These are phyloP conservation scores for Globodera ellingtonae DNA, from an alignment of 1,140 invertebrate genomes.

Conservation along the genomic window DNA sequence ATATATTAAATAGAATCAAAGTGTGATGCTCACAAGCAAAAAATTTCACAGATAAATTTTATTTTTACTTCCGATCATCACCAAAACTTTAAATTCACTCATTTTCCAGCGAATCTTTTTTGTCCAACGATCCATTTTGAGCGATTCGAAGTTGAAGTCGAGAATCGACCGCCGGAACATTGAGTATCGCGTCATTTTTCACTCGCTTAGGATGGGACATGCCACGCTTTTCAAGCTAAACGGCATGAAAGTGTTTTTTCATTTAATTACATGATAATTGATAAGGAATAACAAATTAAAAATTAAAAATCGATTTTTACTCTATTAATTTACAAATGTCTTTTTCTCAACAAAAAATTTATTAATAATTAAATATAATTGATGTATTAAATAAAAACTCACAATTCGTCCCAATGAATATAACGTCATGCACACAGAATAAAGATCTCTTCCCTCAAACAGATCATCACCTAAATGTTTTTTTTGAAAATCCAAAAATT, in stretches of 20 bases:
- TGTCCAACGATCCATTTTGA: slow-evolving; percentile 2
- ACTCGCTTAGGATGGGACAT: slow-evolving; percentile 25
- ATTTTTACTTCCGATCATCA: too few species aligned
- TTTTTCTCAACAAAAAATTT: neutral
- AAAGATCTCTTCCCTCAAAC: slow-evolving; percentile 90
- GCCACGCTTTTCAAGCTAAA: slow-evolving; percentile 25
- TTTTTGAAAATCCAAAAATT: neutral
- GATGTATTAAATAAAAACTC: neutral
- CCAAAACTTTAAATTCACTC: neutral
- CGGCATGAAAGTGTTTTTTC: too few species aligned
- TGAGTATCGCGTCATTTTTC: slow-evolving; percentile 14
- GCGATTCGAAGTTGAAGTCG: neutral
- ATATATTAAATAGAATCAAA: too few species aligned
- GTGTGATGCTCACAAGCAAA: too few species aligned
- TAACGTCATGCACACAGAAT: slow-evolving; percentile 88
- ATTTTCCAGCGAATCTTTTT: neutral
- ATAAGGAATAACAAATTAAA: too few species aligned
- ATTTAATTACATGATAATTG: too few species aligned
- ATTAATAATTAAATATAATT: neutral
- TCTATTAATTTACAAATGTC: neutral
- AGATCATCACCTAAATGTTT: slow-evolving; percentile 72
- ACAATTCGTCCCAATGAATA: slow-evolving; percentile 86
- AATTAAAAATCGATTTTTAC: neutral
- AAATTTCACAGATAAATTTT: too few species aligned
- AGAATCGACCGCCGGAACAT: slow-evolving; percentile 16